These are phyloP conservation scores for Macroglossus sobrinus DNA, from an alignment of 2,113 vertebrate species.

Conservation along the genomic window DNA sequence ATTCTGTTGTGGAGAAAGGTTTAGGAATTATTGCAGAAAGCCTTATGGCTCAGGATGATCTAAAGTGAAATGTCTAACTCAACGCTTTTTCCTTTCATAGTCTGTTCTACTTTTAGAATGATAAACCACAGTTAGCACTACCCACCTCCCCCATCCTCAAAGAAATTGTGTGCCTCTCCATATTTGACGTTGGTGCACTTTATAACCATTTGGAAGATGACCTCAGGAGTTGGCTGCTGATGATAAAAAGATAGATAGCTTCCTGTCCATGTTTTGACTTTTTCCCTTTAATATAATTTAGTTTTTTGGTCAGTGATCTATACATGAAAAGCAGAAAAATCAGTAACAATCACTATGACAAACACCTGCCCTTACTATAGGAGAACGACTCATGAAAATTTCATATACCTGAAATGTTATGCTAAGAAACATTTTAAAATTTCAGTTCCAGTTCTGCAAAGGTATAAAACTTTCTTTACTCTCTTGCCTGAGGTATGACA, in stretches of 20 bases:
- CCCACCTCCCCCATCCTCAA: background rate
- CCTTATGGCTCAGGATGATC: background rate
- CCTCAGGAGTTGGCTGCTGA: background rate
- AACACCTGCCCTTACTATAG: background rate
- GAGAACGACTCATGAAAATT: background rate
- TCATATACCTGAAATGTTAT: background rate
- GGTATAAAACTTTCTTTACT: background rate
- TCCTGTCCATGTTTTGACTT: background rate
- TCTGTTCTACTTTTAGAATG: background rate
- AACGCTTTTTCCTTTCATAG: background rate
- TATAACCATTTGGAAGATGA: background rate
- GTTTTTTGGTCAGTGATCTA: background rate
- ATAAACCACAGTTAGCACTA: background rate
- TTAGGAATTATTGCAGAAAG: background rate
- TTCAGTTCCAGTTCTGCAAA: background rate
- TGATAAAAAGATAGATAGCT: background rate
- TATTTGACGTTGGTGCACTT: background rate
- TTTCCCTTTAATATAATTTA: background rate
- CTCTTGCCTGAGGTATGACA: background rate
- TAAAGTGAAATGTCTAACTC: background rate
- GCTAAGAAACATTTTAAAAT: background rate
- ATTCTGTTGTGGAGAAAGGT: slow-evolving; percentile 7
- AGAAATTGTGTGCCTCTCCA: background rate
- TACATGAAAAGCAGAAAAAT: background rate
- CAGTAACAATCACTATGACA: background rate